These are phyloP conservation scores for Drosophila pectinifera DNA, from an alignment of 1,140 invertebrate species.

Conservation along the genomic window DNA sequence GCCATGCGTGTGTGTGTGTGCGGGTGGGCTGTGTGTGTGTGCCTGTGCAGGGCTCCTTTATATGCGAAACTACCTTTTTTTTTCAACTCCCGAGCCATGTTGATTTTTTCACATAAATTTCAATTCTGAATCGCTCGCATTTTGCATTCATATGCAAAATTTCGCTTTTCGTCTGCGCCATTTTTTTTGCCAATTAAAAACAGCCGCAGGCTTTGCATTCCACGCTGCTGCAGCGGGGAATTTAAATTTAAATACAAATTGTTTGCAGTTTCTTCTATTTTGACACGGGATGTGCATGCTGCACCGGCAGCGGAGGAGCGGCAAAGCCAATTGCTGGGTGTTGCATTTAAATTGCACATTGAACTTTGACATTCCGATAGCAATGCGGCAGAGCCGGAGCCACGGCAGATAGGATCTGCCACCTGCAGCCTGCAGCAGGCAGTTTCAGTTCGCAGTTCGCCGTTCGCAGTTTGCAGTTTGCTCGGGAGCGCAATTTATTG, in stretches of 20 bases:
- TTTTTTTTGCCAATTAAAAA: conserved; percentile 83
- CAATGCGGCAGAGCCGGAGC: conserved; percentile 37
- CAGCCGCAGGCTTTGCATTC: conserved; percentile 50
- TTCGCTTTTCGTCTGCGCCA: conserved; percentile 50
- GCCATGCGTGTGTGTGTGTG: conserved; percentile 14
- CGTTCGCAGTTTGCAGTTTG: conserved; percentile 15
- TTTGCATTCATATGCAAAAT: conserved; percentile 69
- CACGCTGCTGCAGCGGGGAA: conserved; percentile 54
- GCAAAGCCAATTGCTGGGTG: conserved; percentile 57
- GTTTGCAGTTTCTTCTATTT: conserved; percentile 62
- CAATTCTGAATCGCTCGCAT: conserved; percentile 61
- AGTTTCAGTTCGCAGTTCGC: conserved; percentile 8
- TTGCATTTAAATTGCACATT: conserved; percentile 83
- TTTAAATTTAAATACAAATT: conserved; percentile 84
- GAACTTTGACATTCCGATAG: conserved; percentile 75
- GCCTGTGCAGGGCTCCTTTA: conserved; percentile 12
- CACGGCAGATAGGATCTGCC: conserved; percentile 61
- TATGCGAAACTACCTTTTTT: conserved; percentile 41
- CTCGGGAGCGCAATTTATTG: conserved; percentile 63
- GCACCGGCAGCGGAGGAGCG: conserved; percentile 39
- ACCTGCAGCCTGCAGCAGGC: conserved; percentile 20
- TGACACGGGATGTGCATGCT: conserved; percentile 3
- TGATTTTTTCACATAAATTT: conserved; percentile 74
- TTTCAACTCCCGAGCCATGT: conserved; percentile 13
- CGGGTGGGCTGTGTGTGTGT: conserved; percentile 5